Evolutionary conservation across 1,140 invertebrate species (phyloP), one percentile per base, ranked within the genome.

Genomic region (Bradysia coprophila): DNA sequence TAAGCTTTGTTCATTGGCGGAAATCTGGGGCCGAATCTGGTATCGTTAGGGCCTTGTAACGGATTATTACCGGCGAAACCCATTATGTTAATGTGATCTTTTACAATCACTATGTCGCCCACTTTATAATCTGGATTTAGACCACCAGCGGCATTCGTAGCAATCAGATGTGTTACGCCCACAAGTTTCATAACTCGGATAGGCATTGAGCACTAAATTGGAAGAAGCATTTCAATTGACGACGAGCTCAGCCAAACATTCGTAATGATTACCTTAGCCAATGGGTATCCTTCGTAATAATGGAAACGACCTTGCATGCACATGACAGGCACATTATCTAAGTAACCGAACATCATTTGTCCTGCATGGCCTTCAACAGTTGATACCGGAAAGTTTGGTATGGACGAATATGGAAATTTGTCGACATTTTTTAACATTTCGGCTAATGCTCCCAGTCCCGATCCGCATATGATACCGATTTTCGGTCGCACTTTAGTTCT

Each of bases 241-340:
- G 13, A 8, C 24, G 24, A 8, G 24, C n/a, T n/a, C n/a, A n/a
- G n/a, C n/a, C n/a, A n/a, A n/a, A n/a, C n/a, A n/a, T n/a, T n/a
- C 13, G 13, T 28, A 28, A 28, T 28, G 24, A n/a, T n/a, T 28
- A 28, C 24, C 24, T 38, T 38, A 10, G 36, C 36, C 11, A 38
- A 38, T 4, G 36, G 36, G 64, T 97, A 93, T 40, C 93, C 93
- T 65, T 98, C 93, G 56, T 95, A 97, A 48, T 85, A 79, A 63
- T 98, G 93, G 61, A 94, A 91, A 41, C 93, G 69, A 21, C 93
- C 93, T 56, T 97, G 87, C 91, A 97, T 96, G 48, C 87, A 86
- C 51, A 97, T 78, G 0, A 93, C 79, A 1, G 76, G 70, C 5
- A 85, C 74, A 4, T 75, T 75, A 20, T 72, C 65, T 2, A 96